phyloP scores from a whole-genome alignment of 2,888 invertebrate species.

The Nomada ferruginata region DNA sequence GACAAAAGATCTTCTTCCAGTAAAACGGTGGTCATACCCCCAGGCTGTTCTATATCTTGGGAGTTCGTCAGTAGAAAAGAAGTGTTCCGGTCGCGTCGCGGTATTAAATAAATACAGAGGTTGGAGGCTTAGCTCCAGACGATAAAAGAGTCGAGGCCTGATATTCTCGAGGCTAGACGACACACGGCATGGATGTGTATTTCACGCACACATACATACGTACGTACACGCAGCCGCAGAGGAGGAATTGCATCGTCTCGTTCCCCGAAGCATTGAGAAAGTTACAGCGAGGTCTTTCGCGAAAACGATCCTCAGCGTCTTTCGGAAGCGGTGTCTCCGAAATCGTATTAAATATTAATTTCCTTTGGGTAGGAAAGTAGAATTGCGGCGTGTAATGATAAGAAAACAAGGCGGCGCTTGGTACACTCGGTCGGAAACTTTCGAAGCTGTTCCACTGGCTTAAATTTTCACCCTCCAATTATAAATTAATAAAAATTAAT shows the following conservation, averaged over 20 bases:
- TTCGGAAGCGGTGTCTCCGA: conserved; percentile 6
- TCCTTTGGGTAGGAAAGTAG: conserved; percentile 12
- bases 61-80: conserved; percentile 51
- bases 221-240: background rate
- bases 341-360: conserved; percentile 52
- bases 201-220: background rate
- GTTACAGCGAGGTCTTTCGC: background rate
- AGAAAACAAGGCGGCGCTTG: conserved; percentile 55
- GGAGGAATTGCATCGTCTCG: conserved; percentile 6
- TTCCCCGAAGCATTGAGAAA: background rate
- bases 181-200: background rate
- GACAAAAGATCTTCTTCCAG: conserved; percentile 72
- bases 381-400: conserved; percentile 56
- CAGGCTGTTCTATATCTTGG: conserved; percentile 71
- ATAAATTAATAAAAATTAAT: conserved; percentile 80
- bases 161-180: conserved; percentile 25
- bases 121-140: conserved; percentile 25
- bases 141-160: conserved; percentile 42
- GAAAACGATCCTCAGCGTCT: conserved; percentile 11
- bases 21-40: conserved; percentile 68
- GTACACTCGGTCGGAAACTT: conserved; percentile 46
- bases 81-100: conserved; percentile 50
- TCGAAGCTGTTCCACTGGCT: conserved; percentile 58
- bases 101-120: conserved; percentile 75
- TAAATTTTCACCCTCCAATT: conserved; percentile 77